Evolutionary conservation across 1,140 invertebrate species (phyloP), one percentile per base, ranked within the genome.

Genomic region (Brachionus rotundiformis): DNA sequence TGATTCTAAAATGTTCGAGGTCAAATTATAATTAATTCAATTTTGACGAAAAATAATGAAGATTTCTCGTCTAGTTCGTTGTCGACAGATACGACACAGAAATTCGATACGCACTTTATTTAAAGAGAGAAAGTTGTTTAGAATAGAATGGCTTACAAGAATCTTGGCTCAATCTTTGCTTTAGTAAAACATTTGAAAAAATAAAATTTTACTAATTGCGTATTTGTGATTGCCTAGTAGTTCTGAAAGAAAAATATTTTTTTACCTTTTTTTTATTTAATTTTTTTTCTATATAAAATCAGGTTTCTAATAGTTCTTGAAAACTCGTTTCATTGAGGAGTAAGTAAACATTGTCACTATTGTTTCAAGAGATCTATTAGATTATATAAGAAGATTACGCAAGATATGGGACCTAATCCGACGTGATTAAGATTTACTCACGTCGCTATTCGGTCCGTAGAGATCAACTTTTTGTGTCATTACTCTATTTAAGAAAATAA

Each of bases 51-150:
- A 54, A 54, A 54, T 54, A n/a, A 54, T 54, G 47, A 54, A 54
- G 47, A 54, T 19, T 54, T 6, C 19, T 54, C 47, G n/a, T 0
- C 47, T 1, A 54, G 47, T 54, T 54, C 47, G 47, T 54, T 54
- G 47, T 54, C 47, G 47, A 54, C 47, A 54, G 47, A 54, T 54
- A 54, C 47, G 47, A 54, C 47, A 54, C 47, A 54, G 47, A 54
- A 54, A 54, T 54, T 54, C 47, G 47, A 54, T 54, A 54, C n/a
- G 47, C 47, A 54, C 47, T 54, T 16, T 54, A 54, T 54, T 54
- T 54, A 8, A 7, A 16, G 1, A 54, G 47, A 16, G 36, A 39
- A 39, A 39, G 36, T 39, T 39, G 36, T 39, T 39, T 39, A 39
- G 13, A 39, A 7, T 39, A 10, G 47, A 54, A 54, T 19, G 19